Evolutionary conservation across 2,888 invertebrate genomes (phyloP).

Genomic region (Pollenia griseotomentosa): DNA sequence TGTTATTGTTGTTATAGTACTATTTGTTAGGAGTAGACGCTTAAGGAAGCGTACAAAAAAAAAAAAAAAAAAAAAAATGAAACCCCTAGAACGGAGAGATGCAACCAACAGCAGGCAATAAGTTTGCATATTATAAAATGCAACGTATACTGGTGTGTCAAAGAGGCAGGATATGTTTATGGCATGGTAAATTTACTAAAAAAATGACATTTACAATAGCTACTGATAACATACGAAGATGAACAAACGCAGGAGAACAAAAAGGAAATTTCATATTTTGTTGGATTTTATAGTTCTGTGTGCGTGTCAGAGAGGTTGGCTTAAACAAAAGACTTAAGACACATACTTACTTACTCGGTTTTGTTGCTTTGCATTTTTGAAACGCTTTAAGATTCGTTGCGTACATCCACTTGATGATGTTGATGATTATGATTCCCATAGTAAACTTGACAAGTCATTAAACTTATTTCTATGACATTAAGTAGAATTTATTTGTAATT

Average conservation of each 20-base stretch:
- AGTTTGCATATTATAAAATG: slow-evolving; percentile 67
- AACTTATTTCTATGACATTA: slow-evolving; percentile 50
- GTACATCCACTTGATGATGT: not conserved
- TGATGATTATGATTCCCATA: slow-evolving; percentile 42
- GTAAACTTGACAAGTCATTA: slow-evolving; percentile 54
- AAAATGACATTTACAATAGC: slow-evolving; percentile 73
- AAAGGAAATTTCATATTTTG: slow-evolving; percentile 58
- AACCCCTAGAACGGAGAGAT: slow-evolving; percentile 20
- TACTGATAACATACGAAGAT: slow-evolving; percentile 69
- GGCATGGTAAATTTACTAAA: slow-evolving; percentile 71
- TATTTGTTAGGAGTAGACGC: slow-evolving; percentile 68
- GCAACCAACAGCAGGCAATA: slow-evolving; percentile 59
- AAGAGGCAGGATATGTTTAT: slow-evolving; percentile 72
- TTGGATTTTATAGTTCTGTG: slow-evolving; percentile 64
- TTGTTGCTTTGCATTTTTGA: not conserved
- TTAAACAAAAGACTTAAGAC: slow-evolving; percentile 67
- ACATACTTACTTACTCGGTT: slow-evolving; percentile 30
- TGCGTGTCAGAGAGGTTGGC: not conserved
- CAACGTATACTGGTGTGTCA: slow-evolving; percentile 66
- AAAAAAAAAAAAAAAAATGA: not conserved
- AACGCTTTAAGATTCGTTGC: slow-evolving; percentile 19
- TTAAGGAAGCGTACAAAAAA: slow-evolving; percentile 48
- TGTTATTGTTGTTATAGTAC: slow-evolving; percentile 79
- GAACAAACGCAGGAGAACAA: slow-evolving; percentile 47
- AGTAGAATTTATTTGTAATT: slow-evolving; percentile 49